Base-by-base conservation (phyloP, 2,797 vertebrate genomes). In the Sebastes minor region DNA sequence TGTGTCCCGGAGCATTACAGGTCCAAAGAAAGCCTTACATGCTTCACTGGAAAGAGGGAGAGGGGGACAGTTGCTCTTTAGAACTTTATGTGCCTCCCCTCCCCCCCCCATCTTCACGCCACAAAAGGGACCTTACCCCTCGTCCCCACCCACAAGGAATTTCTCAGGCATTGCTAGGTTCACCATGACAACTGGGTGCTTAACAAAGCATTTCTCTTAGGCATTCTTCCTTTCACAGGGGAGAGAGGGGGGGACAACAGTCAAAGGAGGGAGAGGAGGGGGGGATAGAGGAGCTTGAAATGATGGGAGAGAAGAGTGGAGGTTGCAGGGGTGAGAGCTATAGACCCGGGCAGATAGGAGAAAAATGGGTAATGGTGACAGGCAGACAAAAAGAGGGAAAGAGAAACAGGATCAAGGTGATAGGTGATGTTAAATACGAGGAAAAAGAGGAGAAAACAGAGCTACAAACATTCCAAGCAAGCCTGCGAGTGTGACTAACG, bases 121-220 rank as follows among this genome's bases (percentile, higher is more conserved):
- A 96, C 95, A 95, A 95, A 93, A 90, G 92, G 86, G 90, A 89
- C 89, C 92, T 92, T 94, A 89, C 90, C 92, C 93, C 84, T 82
- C 27, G 81, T 94, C 94, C 94, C 95, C 95, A 95, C 95, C 94
- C 94, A 95, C 92, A 92, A 94, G 93, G 93, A 94, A 95, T 95
- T 92, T 95, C 94, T 96, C 92, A 94, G 91, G 80, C 95, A 95
- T 95, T 94, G 94, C 95, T 93, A 84, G 93, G 89, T 89, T 97
- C 94, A 91, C 96, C 96, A 97, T 97, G 95, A 95, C 95, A 96
- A 97, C 97, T 90, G 70, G 82, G 91, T 82, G 88, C 91, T 93
- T 96, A 96, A 97, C 96, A 97, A 97, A 97, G 96, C 96, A 96
- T 96, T 97, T 96, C 95, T 97, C 95, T 94, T 94, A 91, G 90